Evolutionary conservation across 2,888 invertebrate genomes (phyloP).

Genomic region (Lydus trimaculatus): DNA sequence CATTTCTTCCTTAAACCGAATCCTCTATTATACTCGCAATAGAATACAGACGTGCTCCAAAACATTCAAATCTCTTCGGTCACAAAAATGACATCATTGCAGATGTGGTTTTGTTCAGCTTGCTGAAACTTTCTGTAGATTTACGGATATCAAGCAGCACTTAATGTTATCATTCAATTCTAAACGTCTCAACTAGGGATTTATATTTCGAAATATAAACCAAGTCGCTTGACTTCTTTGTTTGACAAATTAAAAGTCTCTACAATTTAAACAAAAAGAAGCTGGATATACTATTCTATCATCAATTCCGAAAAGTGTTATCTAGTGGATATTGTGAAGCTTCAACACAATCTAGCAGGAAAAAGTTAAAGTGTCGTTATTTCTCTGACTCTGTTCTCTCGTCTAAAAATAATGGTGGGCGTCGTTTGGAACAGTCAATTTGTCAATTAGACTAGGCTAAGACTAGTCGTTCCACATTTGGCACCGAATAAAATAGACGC

Average conservation of each 20-base stretch:
- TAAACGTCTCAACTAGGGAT: neutral
- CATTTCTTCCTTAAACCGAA: neutral
- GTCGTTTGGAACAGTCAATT: conserved; percentile 1
- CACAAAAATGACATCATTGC: conserved; percentile 5
- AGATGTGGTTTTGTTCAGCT: conserved; percentile 5
- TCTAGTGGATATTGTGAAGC: neutral
- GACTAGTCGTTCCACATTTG: conserved; percentile 9
- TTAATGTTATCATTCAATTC: neutral
- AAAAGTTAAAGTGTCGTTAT: conserved; percentile 11
- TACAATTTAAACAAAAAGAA: neutral
- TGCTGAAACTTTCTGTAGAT: neutral
- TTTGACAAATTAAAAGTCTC: conserved; percentile 5
- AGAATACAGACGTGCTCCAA: neutral
- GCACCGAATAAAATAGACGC: conserved; percentile 8
- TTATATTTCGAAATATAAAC: neutral
- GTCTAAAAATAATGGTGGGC: conserved; percentile 7
- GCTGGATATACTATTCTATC: neutral
- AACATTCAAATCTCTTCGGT: neutral
- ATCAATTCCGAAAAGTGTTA: neutral
- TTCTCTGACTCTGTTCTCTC: neutral
- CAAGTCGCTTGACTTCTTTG: neutral
- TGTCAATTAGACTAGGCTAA: conserved; percentile 8
- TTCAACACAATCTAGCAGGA: neutral
- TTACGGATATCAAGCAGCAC: neutral
- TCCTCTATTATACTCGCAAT: neutral